Evolutionary conservation across 2,113 vertebrate genomes (phyloP), one percentile per base, ranked within the genome.

Genomic region (human): DNA sequence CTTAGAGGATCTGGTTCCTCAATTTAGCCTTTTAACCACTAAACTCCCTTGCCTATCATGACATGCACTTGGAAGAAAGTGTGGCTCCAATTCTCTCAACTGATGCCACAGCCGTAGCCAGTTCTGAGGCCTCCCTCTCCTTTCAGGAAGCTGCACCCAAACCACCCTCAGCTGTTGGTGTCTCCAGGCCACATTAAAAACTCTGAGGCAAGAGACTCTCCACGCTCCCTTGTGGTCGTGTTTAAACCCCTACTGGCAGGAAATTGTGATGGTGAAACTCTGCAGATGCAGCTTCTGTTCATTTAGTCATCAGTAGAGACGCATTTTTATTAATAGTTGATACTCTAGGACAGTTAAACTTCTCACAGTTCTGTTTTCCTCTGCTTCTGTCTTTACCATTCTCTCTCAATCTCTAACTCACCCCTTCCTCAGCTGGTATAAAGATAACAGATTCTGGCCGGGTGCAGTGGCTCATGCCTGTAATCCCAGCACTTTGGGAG

Each of bases 91-190:
- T 55, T 11, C 25, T 59, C 40, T 22, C 18, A 1, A 8, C 16
- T 52, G 27, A 35, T 3, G 70, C 32, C 17, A 4, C 16, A 59
- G 90, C 35, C 25, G 38, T 59, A 14, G 25, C 38, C 0, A 0
- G 20, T 57, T 38, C 40, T n/a, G 45, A 35, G 2, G 12, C 59
- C 25, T 22, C 3, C 68, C 48, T 27, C 25, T 25, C 25, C 16
- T 12, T 43, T 48, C 35, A 68, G 55, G 22, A 48, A 95, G 57
- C 35, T n/a, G 23, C 16, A 14, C n/a, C 75, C 14, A 35, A 20
- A 38, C 45, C n/a, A 18, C 7, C 59, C 50, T 0, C 0, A 32
- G 61, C 8, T 61, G 43, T 22, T 50, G 1, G 9, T 6, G 18
- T 30, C 22, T 35, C 64, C 43, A 40, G 52, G 45, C 75, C 9